phyloP scores from a whole-genome alignment of 2,113 vertebrate genomes.

The Hypocryptadius cinnamomeus region DNA sequence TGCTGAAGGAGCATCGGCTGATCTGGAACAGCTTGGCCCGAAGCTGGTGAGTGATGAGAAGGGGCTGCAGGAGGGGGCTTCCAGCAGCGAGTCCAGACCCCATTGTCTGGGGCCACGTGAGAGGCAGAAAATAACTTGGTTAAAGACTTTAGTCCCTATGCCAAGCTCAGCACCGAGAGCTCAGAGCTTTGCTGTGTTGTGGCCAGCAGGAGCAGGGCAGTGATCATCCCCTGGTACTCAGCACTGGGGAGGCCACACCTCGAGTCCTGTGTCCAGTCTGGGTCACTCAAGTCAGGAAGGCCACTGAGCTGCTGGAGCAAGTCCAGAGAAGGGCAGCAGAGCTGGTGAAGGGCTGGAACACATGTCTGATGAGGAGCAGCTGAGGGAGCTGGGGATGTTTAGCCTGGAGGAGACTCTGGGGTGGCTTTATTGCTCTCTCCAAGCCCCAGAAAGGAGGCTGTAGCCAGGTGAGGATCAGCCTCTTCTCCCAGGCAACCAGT shows the following conservation, averaged over 20 bases:
- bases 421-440: neutral
- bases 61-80: neutral
- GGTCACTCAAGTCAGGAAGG: neutral
- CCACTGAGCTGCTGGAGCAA: neutral
- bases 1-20: constrained; percentile 80
- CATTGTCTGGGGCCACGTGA: neutral
- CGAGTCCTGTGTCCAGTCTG: neutral
- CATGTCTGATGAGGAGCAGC: neutral
- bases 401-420: neutral
- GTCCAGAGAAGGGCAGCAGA: neutral
- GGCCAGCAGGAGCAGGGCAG: neutral
- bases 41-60: constrained; percentile 71
- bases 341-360: neutral
- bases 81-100: neutral
- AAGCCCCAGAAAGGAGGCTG: neutral
- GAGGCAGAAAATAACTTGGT: neutral
- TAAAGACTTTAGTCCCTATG: neutral
- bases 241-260: neutral
- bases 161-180: neutral
- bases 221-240: neutral
- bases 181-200: neutral
- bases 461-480: neutral
- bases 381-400: neutral
- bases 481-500: neutral
- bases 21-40: constrained; percentile 80